A percentile compares a stretch with the other conserved stretches of the same genome.
These are phyloP conservation scores for Euphydryas editha DNA, from an alignment of 2,888 invertebrate species.

Conservation along the genomic window DNA sequence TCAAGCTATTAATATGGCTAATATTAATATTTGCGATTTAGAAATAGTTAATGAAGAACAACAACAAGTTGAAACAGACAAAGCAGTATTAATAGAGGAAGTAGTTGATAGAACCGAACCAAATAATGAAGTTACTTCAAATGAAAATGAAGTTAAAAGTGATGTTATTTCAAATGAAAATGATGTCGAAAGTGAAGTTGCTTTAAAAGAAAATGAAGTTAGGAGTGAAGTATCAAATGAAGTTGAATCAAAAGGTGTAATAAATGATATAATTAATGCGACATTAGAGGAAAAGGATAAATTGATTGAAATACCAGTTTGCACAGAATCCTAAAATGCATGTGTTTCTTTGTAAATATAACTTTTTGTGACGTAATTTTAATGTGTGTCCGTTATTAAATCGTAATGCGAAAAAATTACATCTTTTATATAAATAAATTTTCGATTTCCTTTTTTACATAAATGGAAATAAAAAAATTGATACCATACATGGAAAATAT, in stretches of 20 bases:
- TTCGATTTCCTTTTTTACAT: too few relatives aligned
- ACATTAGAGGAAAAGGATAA: constrained; percentile 12
- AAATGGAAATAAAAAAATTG: too few relatives aligned
- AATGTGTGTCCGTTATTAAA: constrained; percentile 4
- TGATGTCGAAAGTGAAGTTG: not conserved
- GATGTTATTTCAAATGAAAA: not conserved
- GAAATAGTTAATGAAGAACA: constrained; percentile 27
- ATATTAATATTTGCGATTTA: constrained; percentile 63
- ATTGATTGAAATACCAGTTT: not conserved
- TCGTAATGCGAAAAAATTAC: constrained; percentile 18
- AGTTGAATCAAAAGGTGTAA: constrained; percentile 1
- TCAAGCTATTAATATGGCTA: constrained; percentile 67
- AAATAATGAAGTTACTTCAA: constrained; percentile 7
- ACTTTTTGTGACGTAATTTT: constrained; percentile 10
- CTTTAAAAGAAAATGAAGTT: not conserved
- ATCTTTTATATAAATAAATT: not conserved
- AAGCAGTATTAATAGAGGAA: constrained; percentile 49
- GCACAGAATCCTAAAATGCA: constrained; percentile 6
- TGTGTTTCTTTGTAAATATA: constrained; percentile 12
- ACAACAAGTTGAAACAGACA: constrained; percentile 1
- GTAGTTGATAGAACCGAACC: constrained; percentile 4
- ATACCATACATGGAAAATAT: too few relatives aligned
- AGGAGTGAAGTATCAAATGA: not conserved
- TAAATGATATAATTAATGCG: constrained; percentile 6
- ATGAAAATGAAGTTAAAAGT: not conserved